Percentiles rank a stretch among this genome's conserved stretches.
These are phyloP conservation scores for Salpingus planirostris DNA, from an alignment of 2,888 invertebrate species.

Conservation along the genomic window DNA sequence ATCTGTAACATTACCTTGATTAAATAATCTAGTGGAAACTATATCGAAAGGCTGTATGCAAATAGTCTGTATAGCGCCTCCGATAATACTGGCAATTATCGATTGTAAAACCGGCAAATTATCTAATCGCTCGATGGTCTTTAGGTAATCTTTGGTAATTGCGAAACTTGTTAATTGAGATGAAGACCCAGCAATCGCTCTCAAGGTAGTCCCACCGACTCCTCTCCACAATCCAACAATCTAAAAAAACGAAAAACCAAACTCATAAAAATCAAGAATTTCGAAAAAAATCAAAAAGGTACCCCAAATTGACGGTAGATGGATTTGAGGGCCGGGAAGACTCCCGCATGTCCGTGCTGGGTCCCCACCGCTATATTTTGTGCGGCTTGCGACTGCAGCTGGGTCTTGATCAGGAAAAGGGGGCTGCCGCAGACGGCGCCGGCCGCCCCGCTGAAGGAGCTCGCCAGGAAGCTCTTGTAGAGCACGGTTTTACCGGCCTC, in stretches of 20 bases:
- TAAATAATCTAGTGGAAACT: constrained; percentile 80
- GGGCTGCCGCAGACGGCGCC: constrained; percentile 69
- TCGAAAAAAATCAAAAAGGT: constrained; percentile 25
- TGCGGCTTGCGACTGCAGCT: constrained; percentile 68
- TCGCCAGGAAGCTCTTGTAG: constrained; percentile 43
- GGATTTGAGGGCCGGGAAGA: constrained; percentile 43
- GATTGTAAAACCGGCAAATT: constrained; percentile 50
- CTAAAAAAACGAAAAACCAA: constrained; percentile 21
- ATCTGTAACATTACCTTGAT: constrained; percentile 81
- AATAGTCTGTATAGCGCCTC: constrained; percentile 65
- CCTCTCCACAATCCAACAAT: constrained; percentile 68
- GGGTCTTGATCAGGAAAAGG: constrained; percentile 77
- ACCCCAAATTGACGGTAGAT: constrained; percentile 51
- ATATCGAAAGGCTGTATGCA: constrained; percentile 84
- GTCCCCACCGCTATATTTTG: constrained; percentile 74
- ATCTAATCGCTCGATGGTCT: constrained; percentile 27
- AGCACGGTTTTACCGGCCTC: constrained; percentile 46
- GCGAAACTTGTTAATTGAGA: constrained; percentile 79
- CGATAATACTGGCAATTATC: constrained; percentile 61
- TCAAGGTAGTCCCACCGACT: constrained; percentile 57
- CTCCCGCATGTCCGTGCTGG: constrained; percentile 65
- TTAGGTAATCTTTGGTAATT: constrained; percentile 47
- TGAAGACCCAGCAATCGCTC: constrained; percentile 72
- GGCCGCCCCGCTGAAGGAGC: constrained; percentile 55
- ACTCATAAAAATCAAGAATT: constrained; percentile 65